Base-by-base conservation (phyloP, 2,797 vertebrate species). In the Coracias cyanogaster region DNA sequence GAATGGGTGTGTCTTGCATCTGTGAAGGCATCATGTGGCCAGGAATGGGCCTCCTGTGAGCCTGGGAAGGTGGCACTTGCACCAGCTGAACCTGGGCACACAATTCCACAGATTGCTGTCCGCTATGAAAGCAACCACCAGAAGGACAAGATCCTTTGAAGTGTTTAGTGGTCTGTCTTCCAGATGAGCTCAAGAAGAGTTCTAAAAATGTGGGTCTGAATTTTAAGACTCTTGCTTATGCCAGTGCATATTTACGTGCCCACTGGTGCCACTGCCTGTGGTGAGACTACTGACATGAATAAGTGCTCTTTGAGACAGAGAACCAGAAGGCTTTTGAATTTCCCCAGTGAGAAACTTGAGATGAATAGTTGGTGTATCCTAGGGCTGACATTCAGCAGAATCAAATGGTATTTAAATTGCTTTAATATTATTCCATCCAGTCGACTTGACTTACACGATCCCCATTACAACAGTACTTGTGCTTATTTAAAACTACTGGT, bases 111-210 rank as follows among this genome's bases (percentile, higher is more conserved):
- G 60, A 39, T 18, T 92, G 72, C 70, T 90, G 78, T 37, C 43
- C 0, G 0, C 6, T 76, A 12, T 58, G 84, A 70, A 82, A 94
- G 35, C 73, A 89, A 26, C 83, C 6, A 12, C 33, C 60, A 79
- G 69, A 48, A 55, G 58, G 64, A 86, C 1, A 22, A 70, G 51
- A 26, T 87, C 67, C 78, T 96, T 85, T 97, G 86, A 95, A 94
- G 80, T 48, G 20, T 76, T 88, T 17, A 70, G 93, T 72, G 82
- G 76, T 90, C 73, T 93, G 88, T 92, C 54, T 84, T 90, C 66
- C 90, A 89, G 39, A 87, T 85, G 94, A 90, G 92, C 55, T 90
- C 92, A 89, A 81, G 72, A 79, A 82, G 81, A 86, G 89, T 89
- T 73, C 84, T 89, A 31, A 87, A 90, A 82, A 25, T 39, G 62